Conservation (phyloP, 2,113 vertebrate genomes). For the Lophotis ruficrista region DNA sequence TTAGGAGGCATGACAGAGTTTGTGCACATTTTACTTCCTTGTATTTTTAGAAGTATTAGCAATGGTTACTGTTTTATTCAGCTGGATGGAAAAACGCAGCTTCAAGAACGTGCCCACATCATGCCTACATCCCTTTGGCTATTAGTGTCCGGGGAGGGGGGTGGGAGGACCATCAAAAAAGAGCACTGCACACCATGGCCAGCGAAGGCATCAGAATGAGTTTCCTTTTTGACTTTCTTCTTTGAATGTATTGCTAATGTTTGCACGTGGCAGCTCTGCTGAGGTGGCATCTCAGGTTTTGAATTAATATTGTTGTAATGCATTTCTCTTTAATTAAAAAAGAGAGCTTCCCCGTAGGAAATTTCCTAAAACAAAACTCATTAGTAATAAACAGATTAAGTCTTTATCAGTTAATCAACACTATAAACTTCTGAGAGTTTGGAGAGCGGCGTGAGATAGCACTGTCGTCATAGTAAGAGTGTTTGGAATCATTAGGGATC, state of each 20-base stretch:
- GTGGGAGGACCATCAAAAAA: background rate
- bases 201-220: background rate
- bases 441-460: background rate
- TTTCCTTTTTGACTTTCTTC: background rate
- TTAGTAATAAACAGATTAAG: conserved; percentile 56
- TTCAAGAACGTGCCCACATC: background rate
- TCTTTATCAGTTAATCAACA: conserved; percentile 62
- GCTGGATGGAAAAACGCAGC: background rate
- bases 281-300: conserved; percentile 31
- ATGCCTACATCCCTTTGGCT: background rate
- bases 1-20: background rate
- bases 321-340: conserved; percentile 57
- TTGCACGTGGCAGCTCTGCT: conserved; percentile 5
- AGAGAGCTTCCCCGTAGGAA: background rate
- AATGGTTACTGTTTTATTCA: background rate
- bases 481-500: conserved; percentile 31
- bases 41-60: background rate
- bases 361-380: conserved; percentile 47
- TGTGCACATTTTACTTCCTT: background rate
- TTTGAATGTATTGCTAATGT: background rate
- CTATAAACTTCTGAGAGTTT: conserved; percentile 45
- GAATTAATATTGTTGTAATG: conserved; percentile 48
- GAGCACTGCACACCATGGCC: background rate
- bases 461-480: background rate
- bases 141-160: background rate